A percentile compares a stretch with the other conserved stretches of the same genome.
These are phyloP conservation scores for Poecilia velifera DNA, from an alignment of 2,797 vertebrate species.

Conservation along the genomic window DNA sequence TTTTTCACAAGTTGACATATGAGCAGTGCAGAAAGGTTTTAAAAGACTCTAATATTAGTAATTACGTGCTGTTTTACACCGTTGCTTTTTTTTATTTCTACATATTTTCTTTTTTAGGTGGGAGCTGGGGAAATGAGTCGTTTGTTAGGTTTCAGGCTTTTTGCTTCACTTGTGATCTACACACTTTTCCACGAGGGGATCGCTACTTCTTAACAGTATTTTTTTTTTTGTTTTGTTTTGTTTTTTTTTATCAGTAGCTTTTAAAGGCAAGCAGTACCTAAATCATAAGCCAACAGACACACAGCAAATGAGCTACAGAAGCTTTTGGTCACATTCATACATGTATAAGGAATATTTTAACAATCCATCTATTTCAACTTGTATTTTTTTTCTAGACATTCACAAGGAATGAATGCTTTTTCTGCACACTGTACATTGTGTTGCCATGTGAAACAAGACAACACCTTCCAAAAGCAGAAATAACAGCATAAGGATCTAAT, in stretches of 20 bases:
- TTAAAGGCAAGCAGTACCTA: neutral
- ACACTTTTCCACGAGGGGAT: constrained; percentile 5
- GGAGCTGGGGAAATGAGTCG: constrained; percentile 46
- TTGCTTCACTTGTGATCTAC: constrained; percentile 9
- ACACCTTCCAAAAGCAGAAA: neutral
- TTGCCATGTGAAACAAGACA: neutral
- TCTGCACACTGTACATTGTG: neutral
- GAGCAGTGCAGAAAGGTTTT: constrained; percentile 20
- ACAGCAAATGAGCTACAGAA: neutral
- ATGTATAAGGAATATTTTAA: neutral
- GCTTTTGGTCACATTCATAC: neutral
- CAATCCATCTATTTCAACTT: neutral
- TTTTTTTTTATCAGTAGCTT: neutral
- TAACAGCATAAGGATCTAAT: neutral
- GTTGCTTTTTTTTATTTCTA: neutral
- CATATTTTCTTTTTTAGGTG: constrained; percentile 12
- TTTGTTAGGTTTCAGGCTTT: constrained; percentile 26
- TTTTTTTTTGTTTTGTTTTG: no score
- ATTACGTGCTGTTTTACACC: constrained; percentile 42
- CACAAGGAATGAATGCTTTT: neutral
- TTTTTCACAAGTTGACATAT: constrained; percentile 55
- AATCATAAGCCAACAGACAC: neutral
- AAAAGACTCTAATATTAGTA: constrained; percentile 52
- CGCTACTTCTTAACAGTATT: neutral
- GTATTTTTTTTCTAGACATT: neutral